Conservation (phyloP, 2,797 vertebrate genomes). For the Propithecus deckenii region DNA sequence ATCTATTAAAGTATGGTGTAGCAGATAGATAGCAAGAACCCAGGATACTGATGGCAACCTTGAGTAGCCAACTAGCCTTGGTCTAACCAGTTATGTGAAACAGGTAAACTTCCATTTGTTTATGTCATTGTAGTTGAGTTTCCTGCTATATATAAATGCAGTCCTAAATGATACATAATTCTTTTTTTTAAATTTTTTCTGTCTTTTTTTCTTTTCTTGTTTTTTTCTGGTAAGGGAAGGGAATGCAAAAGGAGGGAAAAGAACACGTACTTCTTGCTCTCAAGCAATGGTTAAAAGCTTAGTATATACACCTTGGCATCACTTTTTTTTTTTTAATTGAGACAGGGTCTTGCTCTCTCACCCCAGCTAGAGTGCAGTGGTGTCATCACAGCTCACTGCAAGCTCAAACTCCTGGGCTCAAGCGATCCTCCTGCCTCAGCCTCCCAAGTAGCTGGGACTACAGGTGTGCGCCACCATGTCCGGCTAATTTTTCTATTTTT, state of each 20-base stretch:
- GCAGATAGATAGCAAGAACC: background rate
- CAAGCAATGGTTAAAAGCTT: background rate
- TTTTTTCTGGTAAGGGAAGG: too few relatives aligned
- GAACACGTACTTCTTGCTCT: background rate
- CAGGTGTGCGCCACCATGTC: too few relatives aligned
- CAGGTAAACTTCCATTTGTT: background rate
- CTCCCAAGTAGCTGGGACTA: too few relatives aligned
- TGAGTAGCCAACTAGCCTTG: background rate
- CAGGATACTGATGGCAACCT: background rate
- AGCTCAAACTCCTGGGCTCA: too few relatives aligned
- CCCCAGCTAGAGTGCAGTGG: too few relatives aligned
- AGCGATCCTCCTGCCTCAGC: too few relatives aligned
- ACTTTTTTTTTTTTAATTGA: background rate
- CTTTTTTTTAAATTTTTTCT: background rate
- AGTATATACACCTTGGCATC: background rate
- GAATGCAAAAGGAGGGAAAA: too few relatives aligned
- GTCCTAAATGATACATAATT: background rate
- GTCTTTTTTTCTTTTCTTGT: too few relatives aligned
- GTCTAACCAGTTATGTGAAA: background rate
- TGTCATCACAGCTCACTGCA: too few relatives aligned
- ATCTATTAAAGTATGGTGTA: background rate
- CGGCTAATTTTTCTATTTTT: too few relatives aligned
- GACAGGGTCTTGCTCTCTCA: too few relatives aligned
- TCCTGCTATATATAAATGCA: background rate
- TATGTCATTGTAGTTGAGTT: background rate